Conservation (phyloP, 2,888 invertebrate species). For the Coenonympha arcania region DNA sequence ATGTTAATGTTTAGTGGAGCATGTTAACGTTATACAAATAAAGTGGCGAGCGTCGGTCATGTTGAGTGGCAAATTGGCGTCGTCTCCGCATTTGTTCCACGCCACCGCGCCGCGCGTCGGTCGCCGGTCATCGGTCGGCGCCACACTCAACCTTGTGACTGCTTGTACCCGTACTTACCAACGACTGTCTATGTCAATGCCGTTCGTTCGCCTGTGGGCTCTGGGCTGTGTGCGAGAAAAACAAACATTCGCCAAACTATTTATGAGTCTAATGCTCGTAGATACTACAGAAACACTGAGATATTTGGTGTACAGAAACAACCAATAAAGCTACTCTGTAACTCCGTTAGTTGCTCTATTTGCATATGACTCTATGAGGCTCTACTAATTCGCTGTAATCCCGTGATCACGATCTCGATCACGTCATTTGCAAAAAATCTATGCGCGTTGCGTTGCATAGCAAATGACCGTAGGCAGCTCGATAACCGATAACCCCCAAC, state of each 20-base stretch:
- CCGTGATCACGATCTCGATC: conserved; percentile 27
- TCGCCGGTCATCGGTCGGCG: conserved; percentile 35
- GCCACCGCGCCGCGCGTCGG: conserved; percentile 31
- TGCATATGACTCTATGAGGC: neutral
- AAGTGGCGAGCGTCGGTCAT: conserved; percentile 51
- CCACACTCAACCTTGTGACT: conserved; percentile 52
- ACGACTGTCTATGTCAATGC: conserved; percentile 52
- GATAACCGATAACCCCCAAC: conserved; percentile 62
- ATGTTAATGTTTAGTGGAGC: conserved; percentile 45
- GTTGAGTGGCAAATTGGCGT: conserved; percentile 64
- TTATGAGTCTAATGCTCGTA: neutral
- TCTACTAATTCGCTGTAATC: conserved; percentile 10
- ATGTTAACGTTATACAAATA: conserved; percentile 60
- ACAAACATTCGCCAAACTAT: conserved; percentile 1
- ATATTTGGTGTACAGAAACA: no score
- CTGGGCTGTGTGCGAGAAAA: conserved; percentile 22
- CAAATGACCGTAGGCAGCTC: conserved; percentile 39
- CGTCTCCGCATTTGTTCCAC: conserved; percentile 59
- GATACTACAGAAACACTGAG: neutral
- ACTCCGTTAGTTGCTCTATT: no score
- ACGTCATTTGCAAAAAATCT: conserved; percentile 28
- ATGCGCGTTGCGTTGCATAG: conserved; percentile 30
- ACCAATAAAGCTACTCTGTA: no score
- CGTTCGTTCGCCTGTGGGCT: conserved; percentile 42
- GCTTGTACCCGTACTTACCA: conserved; percentile 30